Percentiles rank a stretch among this genome's conserved stretches.
These are phyloP conservation scores for Apogon talboti DNA, from an alignment of 2,797 vertebrate genomes.

Conservation along the genomic window DNA sequence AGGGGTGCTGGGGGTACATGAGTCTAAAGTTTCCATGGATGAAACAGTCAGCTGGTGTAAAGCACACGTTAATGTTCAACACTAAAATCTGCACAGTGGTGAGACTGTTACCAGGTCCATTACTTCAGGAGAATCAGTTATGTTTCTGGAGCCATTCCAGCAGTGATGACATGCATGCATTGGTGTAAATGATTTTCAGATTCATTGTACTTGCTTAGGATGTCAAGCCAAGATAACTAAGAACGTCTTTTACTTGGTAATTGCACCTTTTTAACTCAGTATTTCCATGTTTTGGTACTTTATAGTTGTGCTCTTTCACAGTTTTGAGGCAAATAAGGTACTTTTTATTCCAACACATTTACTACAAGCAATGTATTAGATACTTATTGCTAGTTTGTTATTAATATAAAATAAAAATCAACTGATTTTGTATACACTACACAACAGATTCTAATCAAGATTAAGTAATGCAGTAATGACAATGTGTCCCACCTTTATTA, in stretches of 20 bases:
- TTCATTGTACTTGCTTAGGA: background rate
- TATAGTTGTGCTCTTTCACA: too few relatives aligned
- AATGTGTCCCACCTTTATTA: too few relatives aligned
- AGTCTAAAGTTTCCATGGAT: conserved; percentile 65
- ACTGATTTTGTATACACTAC: too few relatives aligned
- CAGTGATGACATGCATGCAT: background rate
- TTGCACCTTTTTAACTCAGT: too few relatives aligned
- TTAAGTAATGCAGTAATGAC: too few relatives aligned
- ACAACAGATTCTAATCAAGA: too few relatives aligned
- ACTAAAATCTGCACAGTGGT: conserved; percentile 54
- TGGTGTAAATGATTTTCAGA: background rate
- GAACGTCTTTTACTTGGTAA: background rate
- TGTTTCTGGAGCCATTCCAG: conserved; percentile 16
- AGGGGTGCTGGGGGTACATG: conserved; percentile 33
- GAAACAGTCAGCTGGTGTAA: conserved; percentile 58
- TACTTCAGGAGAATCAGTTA: conserved; percentile 35
- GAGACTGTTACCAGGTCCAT: conserved; percentile 51
- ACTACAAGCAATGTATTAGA: too few relatives aligned
- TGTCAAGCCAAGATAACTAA: background rate
- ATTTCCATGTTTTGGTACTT: too few relatives aligned
- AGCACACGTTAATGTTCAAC: conserved; percentile 71
- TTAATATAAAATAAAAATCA: too few relatives aligned
- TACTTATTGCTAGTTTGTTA: too few relatives aligned
- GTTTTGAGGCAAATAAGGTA: too few relatives aligned
- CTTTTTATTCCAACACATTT: too few relatives aligned